phyloP scores from a whole-genome alignment of 2,797 vertebrate genomes.

The Neosalanx taihuensis region DNA sequence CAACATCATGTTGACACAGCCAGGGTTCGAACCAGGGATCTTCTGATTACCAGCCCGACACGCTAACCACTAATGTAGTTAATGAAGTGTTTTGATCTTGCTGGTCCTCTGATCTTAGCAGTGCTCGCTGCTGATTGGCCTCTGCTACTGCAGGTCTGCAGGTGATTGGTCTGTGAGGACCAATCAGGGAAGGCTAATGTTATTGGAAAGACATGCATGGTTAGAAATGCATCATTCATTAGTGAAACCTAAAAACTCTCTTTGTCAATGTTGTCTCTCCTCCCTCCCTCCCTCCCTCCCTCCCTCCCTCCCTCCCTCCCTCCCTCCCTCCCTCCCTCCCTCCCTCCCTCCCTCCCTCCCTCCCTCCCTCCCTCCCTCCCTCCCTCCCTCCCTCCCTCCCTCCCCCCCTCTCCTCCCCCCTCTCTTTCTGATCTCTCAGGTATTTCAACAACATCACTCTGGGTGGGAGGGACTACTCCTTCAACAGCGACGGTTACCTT shows the following conservation, averaged over 20 bases:
- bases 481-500: slow-evolving; percentile 88
- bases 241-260: neutral
- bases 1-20: no score
- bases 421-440: slow-evolving; percentile 61
- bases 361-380: no score
- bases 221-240: no score
- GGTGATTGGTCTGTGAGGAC: neutral
- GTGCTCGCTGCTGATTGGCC: slow-evolving; percentile 65
- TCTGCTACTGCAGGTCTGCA: slow-evolving; percentile 56
- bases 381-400: slow-evolving; percentile 6
- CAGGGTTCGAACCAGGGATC: no score
- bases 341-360: no score
- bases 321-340: no score
- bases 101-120: slow-evolving; percentile 4
- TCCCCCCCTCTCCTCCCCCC: slow-evolving; percentile 11
- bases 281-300: neutral
- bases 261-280: neutral
- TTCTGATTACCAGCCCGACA: no score
- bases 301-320: neutral
- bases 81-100: neutral
- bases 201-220: no score
- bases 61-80: no score
- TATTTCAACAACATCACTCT: slow-evolving; percentile 95
- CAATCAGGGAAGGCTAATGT: neutral
- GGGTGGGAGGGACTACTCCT: slow-evolving; percentile 89